Evolutionary conservation across 2,888 invertebrate genomes (phyloP).

Genomic region (Luperina testacea): DNA sequence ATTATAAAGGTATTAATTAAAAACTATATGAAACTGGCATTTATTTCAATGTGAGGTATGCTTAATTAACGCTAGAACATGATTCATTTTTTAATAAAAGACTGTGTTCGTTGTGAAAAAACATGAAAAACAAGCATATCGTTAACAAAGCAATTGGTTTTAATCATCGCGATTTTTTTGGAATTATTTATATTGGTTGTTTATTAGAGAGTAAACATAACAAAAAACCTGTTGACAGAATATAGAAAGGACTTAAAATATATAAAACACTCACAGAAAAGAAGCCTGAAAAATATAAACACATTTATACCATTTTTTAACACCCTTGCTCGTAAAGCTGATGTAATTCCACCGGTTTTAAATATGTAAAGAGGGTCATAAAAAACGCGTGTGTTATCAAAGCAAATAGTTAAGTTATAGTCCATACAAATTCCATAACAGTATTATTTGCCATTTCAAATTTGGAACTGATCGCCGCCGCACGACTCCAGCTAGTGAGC

Average conservation of each 20-base stretch:
- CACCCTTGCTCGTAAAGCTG: no score
- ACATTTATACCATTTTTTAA: constrained; percentile 28
- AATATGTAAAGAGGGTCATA: no score
- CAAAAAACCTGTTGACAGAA: not conserved
- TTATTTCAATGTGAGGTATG: constrained; percentile 23
- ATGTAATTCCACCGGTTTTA: no score
- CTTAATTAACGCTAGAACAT: constrained; percentile 34
- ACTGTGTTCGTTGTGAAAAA: constrained; percentile 11
- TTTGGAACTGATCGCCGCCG: no score
- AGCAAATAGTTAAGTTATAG: no score
- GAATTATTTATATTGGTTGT: not conserved
- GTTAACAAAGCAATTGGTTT: not conserved
- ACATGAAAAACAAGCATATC: not conserved
- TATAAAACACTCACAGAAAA: not conserved
- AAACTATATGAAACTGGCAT: constrained; percentile 37
- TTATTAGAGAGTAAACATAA: not conserved
- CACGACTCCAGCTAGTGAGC: no score
- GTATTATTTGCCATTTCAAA: no score
- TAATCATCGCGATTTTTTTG: not conserved
- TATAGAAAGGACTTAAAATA: not conserved
- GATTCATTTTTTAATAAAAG: constrained; percentile 20
- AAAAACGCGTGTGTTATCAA: no score
- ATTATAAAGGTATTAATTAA: constrained; percentile 57
- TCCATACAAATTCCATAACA: no score
- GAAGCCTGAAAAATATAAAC: constrained; percentile 25